Percentiles rank a stretch among this genome's conserved stretches.
phyloP scores from a whole-genome alignment of 2,888 invertebrate genomes.

The Cyaniris semiargus region DNA sequence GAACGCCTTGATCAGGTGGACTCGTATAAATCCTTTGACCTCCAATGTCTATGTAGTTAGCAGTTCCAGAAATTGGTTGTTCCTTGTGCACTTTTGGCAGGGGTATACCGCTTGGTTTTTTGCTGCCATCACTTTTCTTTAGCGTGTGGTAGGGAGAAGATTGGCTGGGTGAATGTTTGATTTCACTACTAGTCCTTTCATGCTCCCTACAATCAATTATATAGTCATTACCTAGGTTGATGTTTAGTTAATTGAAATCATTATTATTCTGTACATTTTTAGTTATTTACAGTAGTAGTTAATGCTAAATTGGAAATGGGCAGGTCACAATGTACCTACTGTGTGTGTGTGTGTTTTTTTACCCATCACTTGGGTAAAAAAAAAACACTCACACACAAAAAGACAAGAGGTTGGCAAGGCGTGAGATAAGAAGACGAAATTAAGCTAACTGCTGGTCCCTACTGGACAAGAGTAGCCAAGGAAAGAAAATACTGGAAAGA shows the following conservation, averaged over 20 bases:
- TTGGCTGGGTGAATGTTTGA: constrained; percentile 68
- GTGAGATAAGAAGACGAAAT: no score
- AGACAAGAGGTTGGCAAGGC: no score
- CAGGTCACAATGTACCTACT: no score
- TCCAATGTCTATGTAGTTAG: constrained; percentile 74
- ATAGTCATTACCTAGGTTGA: background rate
- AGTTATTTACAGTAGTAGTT: no score
- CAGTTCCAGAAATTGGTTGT: constrained; percentile 62
- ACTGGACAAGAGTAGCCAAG: no score
- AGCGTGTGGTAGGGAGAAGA: constrained; percentile 75
- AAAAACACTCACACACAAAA: no score
- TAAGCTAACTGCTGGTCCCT: no score
- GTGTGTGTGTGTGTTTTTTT: no score
- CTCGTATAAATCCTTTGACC: constrained; percentile 76
- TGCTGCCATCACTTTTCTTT: constrained; percentile 63
- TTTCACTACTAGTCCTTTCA: constrained; percentile 72
- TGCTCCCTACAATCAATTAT: constrained; percentile 58
- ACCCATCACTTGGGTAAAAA: no score
- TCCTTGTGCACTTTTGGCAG: constrained; percentile 72
- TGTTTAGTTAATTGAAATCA: background rate
- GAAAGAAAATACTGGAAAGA: no score
- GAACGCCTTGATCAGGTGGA: constrained; percentile 76
- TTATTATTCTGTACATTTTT: background rate
- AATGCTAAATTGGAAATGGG: no score
- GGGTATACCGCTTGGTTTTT: constrained; percentile 75